Evolutionary conservation across 2,888 invertebrate genomes (phyloP), one percentile per base, ranked within the genome.

Genomic region (Athrips mouffetella): DNA sequence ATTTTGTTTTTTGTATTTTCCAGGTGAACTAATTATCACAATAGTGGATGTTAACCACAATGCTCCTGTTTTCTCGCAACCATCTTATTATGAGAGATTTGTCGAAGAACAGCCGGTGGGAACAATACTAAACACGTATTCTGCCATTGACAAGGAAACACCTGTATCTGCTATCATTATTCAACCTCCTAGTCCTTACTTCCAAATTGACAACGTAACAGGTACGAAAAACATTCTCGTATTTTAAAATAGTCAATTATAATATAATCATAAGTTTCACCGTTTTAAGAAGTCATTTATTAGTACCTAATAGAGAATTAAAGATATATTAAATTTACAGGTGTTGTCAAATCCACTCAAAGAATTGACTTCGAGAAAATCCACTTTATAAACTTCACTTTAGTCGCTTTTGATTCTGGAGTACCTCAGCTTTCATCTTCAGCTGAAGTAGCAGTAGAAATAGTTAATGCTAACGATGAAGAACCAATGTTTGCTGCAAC

Each of bases 381-480:
- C 0, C 93, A 94, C 59, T 89, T 89, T 35, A 86, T 96, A 2
- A 93, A 94, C 70, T 96, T 98, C 70, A 93, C 92, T 0, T 92
- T 96, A 0, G 89, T 93, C 1, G 97, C 96, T 0, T 94, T 91
- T 60, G 98, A 98, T 77, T 94, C 94, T 0, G 98, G 98, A 1
- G 92, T 95, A 0, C 98, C 98, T 0, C 93, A 94, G 63, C 84
- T 95, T 40, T 94, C 95, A 2, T 90, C 96, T 0, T 90, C 93
- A 0, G 96, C 97, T 0, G 90, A 92, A 4, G 92, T 98, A 0
- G 89, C 90, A 4, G 94, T 98, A 0, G 91, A 91, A 5, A 89
- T 98, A 1, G 86, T 92, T 25, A 97, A 98, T 70, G 91, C 95
- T 0, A 98, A 98, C 63, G 97, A 98, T 65, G 95, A 96, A 68